Conservation (phyloP, 2,113 vertebrate species). For the Oncorhynchus nerka region DNA sequence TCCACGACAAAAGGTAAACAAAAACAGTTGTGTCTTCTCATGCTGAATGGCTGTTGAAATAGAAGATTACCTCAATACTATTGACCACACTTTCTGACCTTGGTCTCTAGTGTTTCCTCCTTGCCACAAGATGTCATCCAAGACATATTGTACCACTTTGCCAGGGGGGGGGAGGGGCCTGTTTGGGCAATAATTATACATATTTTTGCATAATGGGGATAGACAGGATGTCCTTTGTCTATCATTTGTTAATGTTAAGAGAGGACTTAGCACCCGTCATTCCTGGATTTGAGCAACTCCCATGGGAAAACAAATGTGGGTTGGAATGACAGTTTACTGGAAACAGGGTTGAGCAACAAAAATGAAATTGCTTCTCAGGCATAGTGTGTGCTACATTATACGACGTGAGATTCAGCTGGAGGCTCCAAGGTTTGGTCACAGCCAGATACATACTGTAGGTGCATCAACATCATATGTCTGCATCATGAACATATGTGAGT, state of each 20-base stretch:
- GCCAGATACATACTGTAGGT: too few relatives aligned
- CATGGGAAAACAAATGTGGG: constrained; percentile 52
- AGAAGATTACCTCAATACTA: not conserved
- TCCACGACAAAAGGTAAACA: not conserved
- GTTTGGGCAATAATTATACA: not conserved
- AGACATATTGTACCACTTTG: too few relatives aligned
- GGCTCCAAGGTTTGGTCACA: too few relatives aligned
- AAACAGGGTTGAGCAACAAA: too few relatives aligned
- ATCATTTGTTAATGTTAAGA: constrained; percentile 13
- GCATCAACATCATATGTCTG: too few relatives aligned
- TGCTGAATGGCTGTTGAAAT: too few relatives aligned
- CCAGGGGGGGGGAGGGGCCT: not conserved
- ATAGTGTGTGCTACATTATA: too few relatives aligned
- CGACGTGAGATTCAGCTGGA: too few relatives aligned
- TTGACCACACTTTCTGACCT: constrained; percentile 44
- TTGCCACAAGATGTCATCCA: constrained; percentile 57
- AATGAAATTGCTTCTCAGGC: too few relatives aligned
- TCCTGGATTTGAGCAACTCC: constrained; percentile 39
- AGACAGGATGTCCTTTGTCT: not conserved
- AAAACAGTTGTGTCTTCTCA: too few relatives aligned
- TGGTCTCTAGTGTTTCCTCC: constrained; percentile 27
- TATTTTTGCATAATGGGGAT: not conserved
- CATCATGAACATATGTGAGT: too few relatives aligned
- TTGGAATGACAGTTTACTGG: not conserved
- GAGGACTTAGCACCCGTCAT: constrained; percentile 32